phyloP scores from a whole-genome alignment of 2,888 invertebrate genomes.

The Leucoptera coffeella region DNA sequence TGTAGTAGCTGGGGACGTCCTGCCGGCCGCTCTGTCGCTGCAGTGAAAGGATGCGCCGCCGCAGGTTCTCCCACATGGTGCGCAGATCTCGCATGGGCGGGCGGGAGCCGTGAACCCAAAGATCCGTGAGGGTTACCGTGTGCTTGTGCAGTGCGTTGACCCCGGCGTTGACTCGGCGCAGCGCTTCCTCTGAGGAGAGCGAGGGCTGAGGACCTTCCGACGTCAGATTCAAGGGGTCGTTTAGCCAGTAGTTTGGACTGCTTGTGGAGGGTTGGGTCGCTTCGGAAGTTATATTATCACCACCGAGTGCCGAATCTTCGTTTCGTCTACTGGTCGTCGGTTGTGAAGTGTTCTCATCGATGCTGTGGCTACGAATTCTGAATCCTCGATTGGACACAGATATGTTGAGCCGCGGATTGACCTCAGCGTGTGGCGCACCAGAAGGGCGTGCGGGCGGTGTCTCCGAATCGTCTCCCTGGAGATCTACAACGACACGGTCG shows the following conservation, averaged over 20 bases:
- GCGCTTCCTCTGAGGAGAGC: conserved; percentile 28
- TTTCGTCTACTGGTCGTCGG: not conserved
- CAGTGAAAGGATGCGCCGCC: conserved; percentile 49
- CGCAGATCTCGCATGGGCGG: conserved; percentile 47
- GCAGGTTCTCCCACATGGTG: conserved; percentile 58
- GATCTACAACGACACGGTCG: conserved; percentile 22
- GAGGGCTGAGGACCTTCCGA: too few species aligned
- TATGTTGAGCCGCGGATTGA: conserved; percentile 12
- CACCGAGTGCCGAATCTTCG: not conserved
- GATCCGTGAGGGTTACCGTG: conserved; percentile 23
- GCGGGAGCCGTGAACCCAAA: conserved; percentile 34
- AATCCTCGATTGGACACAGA: conserved; percentile 21
- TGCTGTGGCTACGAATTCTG: conserved; percentile 24
- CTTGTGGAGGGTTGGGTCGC: conserved; percentile 26
- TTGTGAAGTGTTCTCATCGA: conserved; percentile 7
- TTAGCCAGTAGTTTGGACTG: conserved; percentile 21
- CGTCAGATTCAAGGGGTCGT: conserved; percentile 2
- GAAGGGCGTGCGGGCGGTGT: too few species aligned
- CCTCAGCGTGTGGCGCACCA: conserved; percentile 10
- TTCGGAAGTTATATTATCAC: conserved; percentile 7
- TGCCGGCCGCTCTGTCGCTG: conserved; percentile 38
- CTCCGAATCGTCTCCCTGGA: conserved; percentile 10
- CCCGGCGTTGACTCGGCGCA: conserved; percentile 27
- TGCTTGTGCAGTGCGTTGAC: conserved; percentile 31
- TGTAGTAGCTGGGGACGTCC: conserved; percentile 29